Evolutionary conservation across 1,140 invertebrate species (phyloP), one percentile per base, ranked within the genome.

Genomic region (Caenorhabditis elegans): DNA sequence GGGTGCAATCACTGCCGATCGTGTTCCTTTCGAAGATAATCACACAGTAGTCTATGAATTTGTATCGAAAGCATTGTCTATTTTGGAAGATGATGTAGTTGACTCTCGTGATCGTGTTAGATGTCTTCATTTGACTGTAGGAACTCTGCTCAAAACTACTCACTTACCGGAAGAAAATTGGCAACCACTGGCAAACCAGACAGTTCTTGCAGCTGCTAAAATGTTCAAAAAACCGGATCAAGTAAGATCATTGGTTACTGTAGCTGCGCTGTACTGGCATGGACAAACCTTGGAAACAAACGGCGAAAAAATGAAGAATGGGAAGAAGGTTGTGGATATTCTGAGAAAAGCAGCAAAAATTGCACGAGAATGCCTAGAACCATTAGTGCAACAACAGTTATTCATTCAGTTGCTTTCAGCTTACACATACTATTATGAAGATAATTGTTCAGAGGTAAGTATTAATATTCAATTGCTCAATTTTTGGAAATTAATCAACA

Each of bases 11-110:
- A 95, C 96, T 0, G 95, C 97, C 60, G 95, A 95, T 55, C 93
- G 95, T 90, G 96, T 98, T 77, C 92, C 93, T 5, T 98, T 98
- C 90, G 94, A 96, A 84, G 96, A 96, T 89, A 94, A 95, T 89
- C 96, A 98, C 91, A 95, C 95, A 47, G 94, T 98, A 0, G 96
- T 96, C 0, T 99, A 99, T 91, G 97, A 99, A 90, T 99, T 97
- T 88, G 94, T 98, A 89, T 97, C 97, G 28, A 96, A 98, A 91
- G 96, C 96, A 0, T 98, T 99, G 90, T 96, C 96, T 0, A 91
- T 99, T 70, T 98, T 98, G 87, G 97, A 99, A 90, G 97, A 99
- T 90, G 97, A 99, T 91, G 97, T 99, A 86, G 95, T 95, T 8
- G 97, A 99, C 89, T 97, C 95, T 60, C 97, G 98, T 90, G 95